Conservation (phyloP, 2,113 vertebrate species). For the Seriola aureovittata region DNA sequence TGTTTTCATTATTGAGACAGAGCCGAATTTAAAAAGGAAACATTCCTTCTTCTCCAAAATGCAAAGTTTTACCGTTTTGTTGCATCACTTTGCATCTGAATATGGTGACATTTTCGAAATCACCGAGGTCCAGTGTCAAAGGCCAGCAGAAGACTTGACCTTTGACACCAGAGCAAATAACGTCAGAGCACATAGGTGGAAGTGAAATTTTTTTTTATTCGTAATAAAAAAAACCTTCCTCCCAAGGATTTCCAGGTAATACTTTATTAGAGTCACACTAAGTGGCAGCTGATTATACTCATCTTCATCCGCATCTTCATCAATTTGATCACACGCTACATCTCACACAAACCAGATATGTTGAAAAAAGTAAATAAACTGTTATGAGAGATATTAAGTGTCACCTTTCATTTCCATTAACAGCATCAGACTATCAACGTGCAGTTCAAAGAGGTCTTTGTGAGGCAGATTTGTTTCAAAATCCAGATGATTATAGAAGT, state of each 20-base stretch:
- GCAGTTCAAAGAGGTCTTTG: slow-evolving; percentile 7
- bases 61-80: background rate
- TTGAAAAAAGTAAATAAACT: too few relatives aligned
- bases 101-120: slow-evolving; percentile 7
- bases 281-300: slow-evolving; percentile 13
- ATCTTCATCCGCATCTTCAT: slow-evolving; percentile 10
- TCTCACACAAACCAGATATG: background rate
- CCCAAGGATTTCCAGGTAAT: background rate
- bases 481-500: slow-evolving; percentile 28
- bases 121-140: background rate
- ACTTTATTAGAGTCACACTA: background rate
- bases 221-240: background rate
- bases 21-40: background rate
- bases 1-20: slow-evolving; percentile 40
- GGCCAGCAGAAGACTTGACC: background rate
- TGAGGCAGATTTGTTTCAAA: slow-evolving; percentile 37
- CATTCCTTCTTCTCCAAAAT: slow-evolving; percentile 4
- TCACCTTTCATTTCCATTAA: background rate
- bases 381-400: background rate
- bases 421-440: background rate
- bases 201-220: slow-evolving; percentile 15
- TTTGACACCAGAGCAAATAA: slow-evolving; percentile 37
- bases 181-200: slow-evolving; percentile 1
- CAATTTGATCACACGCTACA: background rate
- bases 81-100: slow-evolving; percentile 16